Percentiles rank a stretch among this genome's conserved stretches.
Evolutionary conservation across 2,113 vertebrate species (phyloP).

Genomic region (Acanthochromis polyacanthus): DNA sequence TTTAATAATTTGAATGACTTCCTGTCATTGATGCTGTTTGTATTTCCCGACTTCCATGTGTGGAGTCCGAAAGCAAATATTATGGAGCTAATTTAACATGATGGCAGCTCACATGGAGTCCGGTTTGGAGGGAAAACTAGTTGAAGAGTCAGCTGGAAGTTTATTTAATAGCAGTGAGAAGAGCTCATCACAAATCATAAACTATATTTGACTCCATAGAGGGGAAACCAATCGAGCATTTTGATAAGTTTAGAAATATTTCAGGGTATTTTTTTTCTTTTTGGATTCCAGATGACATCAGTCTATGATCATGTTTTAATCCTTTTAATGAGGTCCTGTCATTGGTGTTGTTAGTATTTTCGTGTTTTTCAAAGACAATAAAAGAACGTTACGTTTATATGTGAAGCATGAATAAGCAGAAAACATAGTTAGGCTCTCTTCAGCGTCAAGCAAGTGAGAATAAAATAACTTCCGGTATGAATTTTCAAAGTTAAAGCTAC

Average conservation of each 20-base stretch:
- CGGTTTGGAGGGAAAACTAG: too few relatives aligned
- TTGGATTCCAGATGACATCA: too few relatives aligned
- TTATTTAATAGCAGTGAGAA: neutral
- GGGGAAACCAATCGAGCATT: too few relatives aligned
- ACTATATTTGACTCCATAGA: too few relatives aligned
- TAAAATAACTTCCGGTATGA: neutral
- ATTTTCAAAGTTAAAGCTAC: slow-evolving; percentile 49
- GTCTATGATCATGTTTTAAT: too few relatives aligned
- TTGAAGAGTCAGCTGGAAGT: too few relatives aligned
- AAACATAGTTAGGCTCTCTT: slow-evolving; percentile 50
- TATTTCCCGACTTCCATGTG: neutral
- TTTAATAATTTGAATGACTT: neutral
- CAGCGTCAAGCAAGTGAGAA: neutral
- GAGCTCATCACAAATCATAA: too few relatives aligned
- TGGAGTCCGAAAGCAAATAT: too few relatives aligned
- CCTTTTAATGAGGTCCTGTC: neutral
- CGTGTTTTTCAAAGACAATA: neutral
- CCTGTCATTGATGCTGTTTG: neutral
- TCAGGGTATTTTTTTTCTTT: neutral
- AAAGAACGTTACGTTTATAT: slow-evolving; percentile 23
- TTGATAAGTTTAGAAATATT: slow-evolving; percentile 2
- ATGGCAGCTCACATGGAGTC: too few relatives aligned
- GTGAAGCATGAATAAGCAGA: slow-evolving; percentile 77
- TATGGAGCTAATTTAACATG: too few relatives aligned
- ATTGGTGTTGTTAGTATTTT: neutral